These are phyloP conservation scores for Zygaena filipendulae DNA, from an alignment of 2,888 invertebrate species.

Conservation along the genomic window DNA sequence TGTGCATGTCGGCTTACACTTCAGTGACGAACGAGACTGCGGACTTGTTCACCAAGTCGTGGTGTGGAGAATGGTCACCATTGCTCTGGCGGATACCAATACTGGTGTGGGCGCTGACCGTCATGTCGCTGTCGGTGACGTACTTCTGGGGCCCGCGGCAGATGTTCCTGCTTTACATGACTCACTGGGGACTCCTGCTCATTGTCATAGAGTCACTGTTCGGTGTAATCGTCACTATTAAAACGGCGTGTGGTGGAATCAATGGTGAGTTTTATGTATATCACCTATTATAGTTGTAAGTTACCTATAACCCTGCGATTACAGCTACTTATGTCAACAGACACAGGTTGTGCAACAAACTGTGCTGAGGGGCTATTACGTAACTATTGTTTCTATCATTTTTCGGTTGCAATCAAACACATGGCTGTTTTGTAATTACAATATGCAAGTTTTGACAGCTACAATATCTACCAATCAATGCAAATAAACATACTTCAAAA, in stretches of 20 bases:
- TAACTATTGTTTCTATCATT: too few relatives aligned
- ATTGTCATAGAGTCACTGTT: conserved; percentile 43
- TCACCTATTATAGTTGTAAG: too few relatives aligned
- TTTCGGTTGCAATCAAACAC: too few relatives aligned
- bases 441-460: too few relatives aligned
- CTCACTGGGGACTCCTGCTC: conserved; percentile 63
- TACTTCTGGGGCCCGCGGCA: conserved; percentile 49
- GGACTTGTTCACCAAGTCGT: conserved; percentile 38
- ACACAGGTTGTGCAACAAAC: too few relatives aligned
- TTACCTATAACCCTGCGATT: too few relatives aligned
- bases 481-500: too few relatives aligned
- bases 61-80: conserved; percentile 34
- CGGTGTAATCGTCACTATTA: conserved; percentile 40
- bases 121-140: conserved; percentile 35
- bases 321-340: too few relatives aligned
- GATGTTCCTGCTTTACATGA: conserved; percentile 64
- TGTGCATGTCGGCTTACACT: too few relatives aligned
- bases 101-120: conserved; percentile 37
- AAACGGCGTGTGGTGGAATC: conserved; percentile 24
- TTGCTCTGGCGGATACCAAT: conserved; percentile 51
- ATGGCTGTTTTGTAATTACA: too few relatives aligned
- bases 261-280: conserved; percentile 28
- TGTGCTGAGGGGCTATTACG: too few relatives aligned
- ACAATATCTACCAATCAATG: too few relatives aligned
- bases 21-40: conserved; percentile 30